Base-by-base conservation (phyloP, 2,797 vertebrate species). In the Hippoglossus hippoglossus region DNA sequence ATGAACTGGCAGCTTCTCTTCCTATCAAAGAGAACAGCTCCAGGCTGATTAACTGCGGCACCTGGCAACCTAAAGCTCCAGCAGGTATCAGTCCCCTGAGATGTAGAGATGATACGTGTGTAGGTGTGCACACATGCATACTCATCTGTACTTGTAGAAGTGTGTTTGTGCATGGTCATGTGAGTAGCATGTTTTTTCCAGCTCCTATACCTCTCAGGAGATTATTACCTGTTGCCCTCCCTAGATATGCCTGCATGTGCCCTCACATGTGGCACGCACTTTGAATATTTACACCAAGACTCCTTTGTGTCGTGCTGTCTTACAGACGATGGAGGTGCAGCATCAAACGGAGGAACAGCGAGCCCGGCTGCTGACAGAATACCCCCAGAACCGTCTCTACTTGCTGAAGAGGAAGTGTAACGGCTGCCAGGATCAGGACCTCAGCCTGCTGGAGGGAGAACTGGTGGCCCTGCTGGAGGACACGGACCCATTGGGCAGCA, bases 391-490 rank as follows among this genome's bases (percentile, higher is more conserved):
- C 36, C 81, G 73, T 0, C 89, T 99, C 2, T 97, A 96, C 83
- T 96, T 95, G 91, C 95, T 97, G 21, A 99, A 97, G 92, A 97
- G 98, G 75, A 99, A 97, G 85, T 99, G 97, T 87, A 98, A 99
- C 0, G 97, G 96, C 46, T 96, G 96, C 0, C 98, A 99, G 90
- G 96, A 98, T 52, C 84, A 94, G 19, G 98, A 99, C 89, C 94
- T 98, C 57, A 94, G 95, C 83, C 92, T 99, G 85, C 93, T 96
- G 72, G 97, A 98, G 90, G 98, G 97, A 57, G 97, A 99, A 68
- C 85, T 99, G 90, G 97, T 99, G 88, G 98, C 96, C 57, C 93
- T 96, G 80, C 75, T 98, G 84, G 95, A 98, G 87, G 94, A 96
- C 81, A 95, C 93, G 4, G 98, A 99, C 82, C 96, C 97, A 1